These are phyloP conservation scores for Meghimatium bilineatum DNA, from an alignment of 2,888 invertebrate genomes.

Conservation along the genomic window DNA sequence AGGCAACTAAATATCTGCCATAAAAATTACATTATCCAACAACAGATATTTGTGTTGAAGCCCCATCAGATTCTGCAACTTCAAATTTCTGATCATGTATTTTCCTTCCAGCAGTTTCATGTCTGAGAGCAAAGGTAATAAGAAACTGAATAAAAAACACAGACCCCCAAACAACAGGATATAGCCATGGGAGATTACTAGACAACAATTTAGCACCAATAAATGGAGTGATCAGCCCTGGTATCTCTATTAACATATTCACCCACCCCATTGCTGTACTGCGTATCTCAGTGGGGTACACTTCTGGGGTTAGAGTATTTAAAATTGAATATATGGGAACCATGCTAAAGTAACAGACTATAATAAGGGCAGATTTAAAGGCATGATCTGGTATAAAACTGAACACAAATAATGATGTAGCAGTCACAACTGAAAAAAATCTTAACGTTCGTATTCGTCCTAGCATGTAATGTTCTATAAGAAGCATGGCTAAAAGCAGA, in stretches of 20 bases:
- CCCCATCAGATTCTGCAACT: background rate
- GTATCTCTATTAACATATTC: conserved; percentile 65
- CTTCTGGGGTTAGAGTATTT: conserved; percentile 69
- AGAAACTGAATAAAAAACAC: conserved; percentile 64
- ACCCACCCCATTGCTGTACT: conserved; percentile 69
- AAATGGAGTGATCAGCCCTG: conserved; percentile 66
- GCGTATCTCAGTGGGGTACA: conserved; percentile 66
- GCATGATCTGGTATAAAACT: conserved; percentile 61
- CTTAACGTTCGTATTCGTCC: conserved; percentile 68
- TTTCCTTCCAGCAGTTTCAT: conserved; percentile 61
- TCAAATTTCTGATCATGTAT: conserved; percentile 54
- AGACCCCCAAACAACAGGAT: conserved; percentile 66
- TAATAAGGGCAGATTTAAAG: conserved; percentile 64
- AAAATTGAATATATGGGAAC: conserved; percentile 70
- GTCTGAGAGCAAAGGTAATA: conserved; percentile 59
- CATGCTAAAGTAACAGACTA: conserved; percentile 69
- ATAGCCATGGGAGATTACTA: conserved; percentile 63
- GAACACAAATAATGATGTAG: conserved; percentile 60
- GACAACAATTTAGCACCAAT: conserved; percentile 65
- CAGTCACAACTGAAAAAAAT: conserved; percentile 63
- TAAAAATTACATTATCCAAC: background rate
- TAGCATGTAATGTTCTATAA: conserved; percentile 65
- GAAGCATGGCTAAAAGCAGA: conserved; percentile 64
- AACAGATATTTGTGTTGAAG: background rate
- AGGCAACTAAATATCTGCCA: background rate